phyloP scores from a whole-genome alignment of 2,113 vertebrate genomes.

The Cottus gobio region DNA sequence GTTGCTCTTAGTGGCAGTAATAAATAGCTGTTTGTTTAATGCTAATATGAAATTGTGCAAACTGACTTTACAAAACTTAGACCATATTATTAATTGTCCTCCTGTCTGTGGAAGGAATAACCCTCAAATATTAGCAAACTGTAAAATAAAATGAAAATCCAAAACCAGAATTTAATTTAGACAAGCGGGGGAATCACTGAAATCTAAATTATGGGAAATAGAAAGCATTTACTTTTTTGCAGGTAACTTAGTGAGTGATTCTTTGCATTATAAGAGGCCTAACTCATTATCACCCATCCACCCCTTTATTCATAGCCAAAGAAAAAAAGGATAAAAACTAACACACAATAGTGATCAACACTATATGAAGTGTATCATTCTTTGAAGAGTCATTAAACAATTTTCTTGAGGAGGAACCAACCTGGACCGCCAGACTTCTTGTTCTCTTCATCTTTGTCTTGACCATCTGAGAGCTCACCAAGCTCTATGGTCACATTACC shows the following conservation, averaged over 20 bases:
- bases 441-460: conserved; percentile 67
- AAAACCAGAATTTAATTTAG: background rate
- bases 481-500: conserved; percentile 81
- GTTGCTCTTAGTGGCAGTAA: too few species aligned
- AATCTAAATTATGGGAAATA: background rate
- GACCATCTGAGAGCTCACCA: conserved; percentile 75
- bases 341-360: background rate
- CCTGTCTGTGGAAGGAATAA: background rate
- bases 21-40: background rate
- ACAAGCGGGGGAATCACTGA: background rate
- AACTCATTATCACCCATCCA: background rate
- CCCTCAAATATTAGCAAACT: background rate
- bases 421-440: conserved; percentile 76
- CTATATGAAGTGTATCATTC: background rate
- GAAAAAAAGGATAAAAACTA: background rate
- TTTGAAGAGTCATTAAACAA: background rate
- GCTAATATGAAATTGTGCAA: background rate
- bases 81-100: background rate
- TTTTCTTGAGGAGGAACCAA: conserved; percentile 39
- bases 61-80: background rate
- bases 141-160: background rate
- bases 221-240: background rate
- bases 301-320: background rate
- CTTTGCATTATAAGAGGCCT: background rate
- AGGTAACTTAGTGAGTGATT: background rate